Base-by-base conservation (phyloP, 2,888 invertebrate species). In the Nomada ruficornis region DNA sequence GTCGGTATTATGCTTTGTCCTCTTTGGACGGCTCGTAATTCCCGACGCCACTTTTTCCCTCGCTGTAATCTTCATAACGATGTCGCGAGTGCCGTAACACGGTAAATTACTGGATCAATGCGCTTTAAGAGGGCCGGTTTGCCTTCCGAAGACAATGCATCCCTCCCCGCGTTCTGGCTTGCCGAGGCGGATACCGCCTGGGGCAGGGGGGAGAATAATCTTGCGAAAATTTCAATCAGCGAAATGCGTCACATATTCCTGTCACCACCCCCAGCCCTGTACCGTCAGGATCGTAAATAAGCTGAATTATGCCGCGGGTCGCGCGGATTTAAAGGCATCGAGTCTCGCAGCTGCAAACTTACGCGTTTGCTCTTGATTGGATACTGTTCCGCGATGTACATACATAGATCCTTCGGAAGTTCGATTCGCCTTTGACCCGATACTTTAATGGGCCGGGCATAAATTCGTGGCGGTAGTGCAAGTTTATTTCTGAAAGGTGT, bases 231-330 rank as follows among this genome's bases (percentile, higher is more conserved):
- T 93, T 93, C 93, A 93, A 93, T 93, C 93, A 93, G 91, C 91
- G 87, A 93, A 93, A 93, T 92, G 93, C 92, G 89, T 93, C 91
- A 92, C 91, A 92, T 93, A 92, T 93, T 93, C 91, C 90, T 90
- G 90, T 90, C 86, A 79, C 82, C 85, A 5, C 26, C 68, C 83
- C 63, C 54, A 59, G 44, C 55, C 60, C 65, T 72, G 57, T 59
- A 64, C 42, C 18, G 11, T n/a, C 20, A 42, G 20, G 77, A 42
- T 77, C 85, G 80, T 88, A 88, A 88, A 88, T 88, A 88, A 88
- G 75, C 72, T 65, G 75, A 83, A 80, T 86, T 88, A 87, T 84
- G 80, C 47, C 63, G 69, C 57, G 60, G 55, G 77, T 65, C 70
- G 77, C 18, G 65, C 70, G 60, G 70, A 80, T 80, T 80, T 80